A percentile compares a stretch with the other conserved stretches of the same genome.
Evolutionary conservation across 1,140 invertebrate species (phyloP).

Genomic region (Apolygus lucorum): DNA sequence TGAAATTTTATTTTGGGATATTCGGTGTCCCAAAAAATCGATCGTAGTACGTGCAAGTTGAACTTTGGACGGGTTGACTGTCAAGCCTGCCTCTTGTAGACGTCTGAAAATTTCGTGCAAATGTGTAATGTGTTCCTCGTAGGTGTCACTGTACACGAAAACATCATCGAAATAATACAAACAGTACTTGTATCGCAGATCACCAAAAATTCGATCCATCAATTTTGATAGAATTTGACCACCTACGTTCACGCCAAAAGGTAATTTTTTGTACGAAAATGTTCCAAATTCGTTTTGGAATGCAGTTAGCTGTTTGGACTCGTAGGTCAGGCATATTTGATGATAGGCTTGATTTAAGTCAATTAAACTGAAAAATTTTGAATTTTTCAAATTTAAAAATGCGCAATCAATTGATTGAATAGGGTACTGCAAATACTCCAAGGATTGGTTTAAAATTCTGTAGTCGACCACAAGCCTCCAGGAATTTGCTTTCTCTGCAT

Average conservation of each 20-base stretch:
- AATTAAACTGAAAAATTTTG: too few species aligned
- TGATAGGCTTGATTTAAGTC: too few species aligned
- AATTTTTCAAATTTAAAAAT: too few species aligned
- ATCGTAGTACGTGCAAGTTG: constrained; percentile 19
- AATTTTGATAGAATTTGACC: constrained; percentile 37
- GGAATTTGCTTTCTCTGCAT: too few species aligned
- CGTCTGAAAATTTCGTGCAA: constrained; percentile 28
- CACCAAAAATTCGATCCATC: constrained; percentile 33
- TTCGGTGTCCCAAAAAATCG: constrained; percentile 22
- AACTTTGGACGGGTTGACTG: constrained; percentile 27
- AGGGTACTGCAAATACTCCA: too few species aligned
- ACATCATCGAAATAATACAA: constrained; percentile 37
- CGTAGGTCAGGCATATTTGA: background rate
- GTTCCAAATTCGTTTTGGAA: constrained; percentile 3
- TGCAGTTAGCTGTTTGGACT: background rate
- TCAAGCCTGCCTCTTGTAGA: constrained; percentile 23
- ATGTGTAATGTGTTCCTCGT: constrained; percentile 29
- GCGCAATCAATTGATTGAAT: too few species aligned
- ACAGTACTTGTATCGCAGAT: background rate
- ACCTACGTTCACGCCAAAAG: constrained; percentile 15
- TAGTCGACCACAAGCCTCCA: too few species aligned
- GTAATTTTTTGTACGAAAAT: background rate
- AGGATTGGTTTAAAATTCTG: too few species aligned
- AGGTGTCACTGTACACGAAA: constrained; percentile 27
- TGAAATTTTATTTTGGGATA: background rate